Percentiles rank a stretch among this genome's conserved stretches.
Evolutionary conservation across 1,140 invertebrate species (phyloP).

Genomic region (Aphis gossypii): DNA sequence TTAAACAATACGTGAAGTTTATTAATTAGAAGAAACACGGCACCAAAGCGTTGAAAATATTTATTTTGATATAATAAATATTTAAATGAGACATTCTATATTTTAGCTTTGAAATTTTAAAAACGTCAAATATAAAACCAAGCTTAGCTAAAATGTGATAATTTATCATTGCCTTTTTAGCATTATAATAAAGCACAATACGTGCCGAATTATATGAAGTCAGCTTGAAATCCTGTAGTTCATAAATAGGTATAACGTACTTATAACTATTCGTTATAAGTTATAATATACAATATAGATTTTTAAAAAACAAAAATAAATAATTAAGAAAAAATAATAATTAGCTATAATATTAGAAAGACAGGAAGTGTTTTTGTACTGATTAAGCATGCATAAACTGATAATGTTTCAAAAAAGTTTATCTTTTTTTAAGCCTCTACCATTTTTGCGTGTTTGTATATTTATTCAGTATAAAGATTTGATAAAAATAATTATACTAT

Average conservation of each 20-base stretch:
- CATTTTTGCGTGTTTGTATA: background rate
- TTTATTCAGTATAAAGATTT: background rate
- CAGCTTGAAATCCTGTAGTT: background rate
- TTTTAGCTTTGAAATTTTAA: background rate
- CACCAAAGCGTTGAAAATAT: background rate
- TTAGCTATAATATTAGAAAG: background rate
- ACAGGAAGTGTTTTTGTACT: background rate
- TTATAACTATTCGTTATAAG: too few relatives aligned
- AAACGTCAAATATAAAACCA: background rate
- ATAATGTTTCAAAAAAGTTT: conserved; percentile 20
- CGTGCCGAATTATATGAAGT: background rate
- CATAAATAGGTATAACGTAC: too few relatives aligned
- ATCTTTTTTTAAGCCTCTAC: background rate
- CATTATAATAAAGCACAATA: background rate
- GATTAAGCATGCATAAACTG: background rate
- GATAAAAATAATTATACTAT: background rate
- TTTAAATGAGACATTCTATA: background rate
- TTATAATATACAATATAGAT: background rate
- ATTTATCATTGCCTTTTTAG: background rate
- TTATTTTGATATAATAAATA: conserved; percentile 13
- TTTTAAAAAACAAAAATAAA: background rate
- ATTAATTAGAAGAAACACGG: conserved; percentile 1
- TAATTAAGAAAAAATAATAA: background rate
- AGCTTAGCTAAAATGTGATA: background rate
- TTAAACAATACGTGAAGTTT: background rate